phyloP scores from a whole-genome alignment of 2,113 vertebrate species.

The Cyprinodon brontotheroides region DNA sequence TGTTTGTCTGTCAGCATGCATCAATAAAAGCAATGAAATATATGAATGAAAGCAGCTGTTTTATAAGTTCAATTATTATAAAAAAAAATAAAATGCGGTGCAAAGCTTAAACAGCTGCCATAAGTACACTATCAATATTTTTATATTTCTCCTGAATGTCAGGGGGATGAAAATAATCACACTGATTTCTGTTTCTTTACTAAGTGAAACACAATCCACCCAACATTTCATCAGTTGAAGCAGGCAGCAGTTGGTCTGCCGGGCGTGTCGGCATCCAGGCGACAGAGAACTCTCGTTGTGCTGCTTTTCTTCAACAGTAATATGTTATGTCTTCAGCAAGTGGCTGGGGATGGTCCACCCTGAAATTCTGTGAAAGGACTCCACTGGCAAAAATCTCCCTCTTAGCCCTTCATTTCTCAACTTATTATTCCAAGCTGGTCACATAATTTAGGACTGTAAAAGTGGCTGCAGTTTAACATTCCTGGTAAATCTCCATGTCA shows the following conservation, averaged over 20 bases:
- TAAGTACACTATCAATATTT: not conserved
- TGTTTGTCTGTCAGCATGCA: too few relatives aligned
- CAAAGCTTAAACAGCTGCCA: not conserved
- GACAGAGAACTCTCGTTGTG: slow-evolving; percentile 18
- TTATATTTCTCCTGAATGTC: not conserved
- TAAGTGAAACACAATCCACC: slow-evolving; percentile 32
- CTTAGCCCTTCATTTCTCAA: slow-evolving; percentile 43
- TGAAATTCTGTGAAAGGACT: slow-evolving; percentile 29
- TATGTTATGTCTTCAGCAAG: slow-evolving; percentile 61
- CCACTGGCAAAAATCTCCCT: slow-evolving; percentile 53
- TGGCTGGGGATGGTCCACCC: slow-evolving; percentile 46
- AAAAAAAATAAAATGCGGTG: too few relatives aligned
- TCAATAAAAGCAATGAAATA: too few relatives aligned
- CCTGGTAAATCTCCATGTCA: slow-evolving; percentile 67
- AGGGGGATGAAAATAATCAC: slow-evolving; percentile 20
- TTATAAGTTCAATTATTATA: too few relatives aligned
- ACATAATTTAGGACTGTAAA: slow-evolving; percentile 68
- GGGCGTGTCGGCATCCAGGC: slow-evolving; percentile 10
- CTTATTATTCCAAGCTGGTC: slow-evolving; percentile 56
- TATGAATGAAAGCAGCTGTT: too few relatives aligned
- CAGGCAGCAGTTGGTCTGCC: slow-evolving; percentile 19
- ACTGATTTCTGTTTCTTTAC: slow-evolving; percentile 11
- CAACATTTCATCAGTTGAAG: slow-evolving; percentile 19
- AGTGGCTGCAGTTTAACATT: slow-evolving; percentile 61
- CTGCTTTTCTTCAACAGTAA: slow-evolving; percentile 59